Evolutionary conservation across 2,888 invertebrate genomes (phyloP).

Genomic region (Ormia ochracea): DNA sequence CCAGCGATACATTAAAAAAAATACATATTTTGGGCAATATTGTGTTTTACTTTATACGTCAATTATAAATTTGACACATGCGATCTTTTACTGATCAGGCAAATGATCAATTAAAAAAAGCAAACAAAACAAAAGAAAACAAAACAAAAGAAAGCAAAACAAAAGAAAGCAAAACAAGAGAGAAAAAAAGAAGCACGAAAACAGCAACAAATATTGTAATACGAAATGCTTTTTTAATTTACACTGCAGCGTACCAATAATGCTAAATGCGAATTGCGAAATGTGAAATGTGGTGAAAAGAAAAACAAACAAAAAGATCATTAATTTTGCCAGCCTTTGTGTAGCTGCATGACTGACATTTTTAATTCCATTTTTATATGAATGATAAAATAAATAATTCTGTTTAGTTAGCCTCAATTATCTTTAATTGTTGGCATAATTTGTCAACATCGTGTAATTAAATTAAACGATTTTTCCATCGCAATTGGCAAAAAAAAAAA

Average conservation of each 20-base stretch:
- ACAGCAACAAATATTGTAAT: background rate
- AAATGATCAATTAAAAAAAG: conserved; percentile 47
- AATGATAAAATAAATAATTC: conserved; percentile 49
- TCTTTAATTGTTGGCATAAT: conserved; percentile 65
- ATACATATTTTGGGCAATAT: conserved; percentile 27
- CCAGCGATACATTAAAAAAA: background rate
- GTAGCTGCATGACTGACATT: background rate
- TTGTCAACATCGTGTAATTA: conserved; percentile 65
- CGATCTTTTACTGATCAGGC: conserved; percentile 51
- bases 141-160: too few species aligned
- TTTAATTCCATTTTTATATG: conserved; percentile 8
- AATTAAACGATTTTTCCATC: conserved; percentile 61
- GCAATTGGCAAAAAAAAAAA: conserved; percentile 14
- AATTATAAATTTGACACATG: conserved; percentile 53
- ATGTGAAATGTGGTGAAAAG: background rate
- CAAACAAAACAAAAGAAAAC: too few species aligned
- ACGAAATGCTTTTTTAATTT: background rate
- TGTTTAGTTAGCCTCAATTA: conserved; percentile 63
- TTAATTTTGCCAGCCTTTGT: background rate
- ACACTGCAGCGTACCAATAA: conserved; percentile 20
- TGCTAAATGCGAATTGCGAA: too few species aligned
- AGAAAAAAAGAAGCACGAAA: too few species aligned
- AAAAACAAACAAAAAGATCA: conserved; percentile 19
- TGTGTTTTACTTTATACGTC: background rate
- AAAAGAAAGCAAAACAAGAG: too few species aligned